Conservation (phyloP, 53 echinoderm and acorn worm genomes). For the Luidia sarsii region DNA sequence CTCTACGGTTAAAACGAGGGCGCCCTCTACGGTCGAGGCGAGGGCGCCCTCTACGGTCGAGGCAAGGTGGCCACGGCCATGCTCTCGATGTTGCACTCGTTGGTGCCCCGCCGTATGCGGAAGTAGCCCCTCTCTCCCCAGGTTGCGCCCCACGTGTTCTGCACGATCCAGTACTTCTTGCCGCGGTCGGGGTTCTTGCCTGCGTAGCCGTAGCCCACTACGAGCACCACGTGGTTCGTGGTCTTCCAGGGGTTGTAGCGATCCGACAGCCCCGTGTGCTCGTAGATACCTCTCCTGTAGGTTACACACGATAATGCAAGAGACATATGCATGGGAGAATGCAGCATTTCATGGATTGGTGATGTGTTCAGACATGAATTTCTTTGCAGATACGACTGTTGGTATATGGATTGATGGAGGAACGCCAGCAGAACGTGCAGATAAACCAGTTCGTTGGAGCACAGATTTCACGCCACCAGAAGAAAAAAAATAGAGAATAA, state of each 20-base stretch:
- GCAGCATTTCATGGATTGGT: too few relatives aligned
- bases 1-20: too few relatives aligned
- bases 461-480: too few relatives aligned
- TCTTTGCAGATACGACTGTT: too few relatives aligned
- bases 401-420: too few relatives aligned
- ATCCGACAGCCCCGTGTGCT: conserved; percentile 67
- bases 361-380: too few relatives aligned
- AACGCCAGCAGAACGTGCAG: too few relatives aligned
- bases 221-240: conserved; percentile 74
- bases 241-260: conserved; percentile 77
- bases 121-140: conserved; percentile 76
- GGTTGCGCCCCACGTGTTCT: conserved; percentile 70
- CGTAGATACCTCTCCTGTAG: conserved; percentile 45
- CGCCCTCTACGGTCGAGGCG: too few relatives aligned
- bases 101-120: conserved; percentile 61
- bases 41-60: conserved; percentile 49
- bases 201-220: conserved; percentile 65
- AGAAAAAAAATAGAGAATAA: too few relatives aligned
- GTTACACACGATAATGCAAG: too few relatives aligned
- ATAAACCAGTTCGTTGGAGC: too few relatives aligned
- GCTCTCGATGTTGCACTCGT: conserved; percentile 73
- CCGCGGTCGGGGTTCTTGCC: conserved; percentile 67
- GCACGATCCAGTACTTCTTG: conserved; percentile 80
- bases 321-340: too few relatives aligned
- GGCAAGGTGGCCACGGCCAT: conserved; percentile 74